Evolutionary conservation across 2,113 vertebrate species (phyloP).

Genomic region (Epinephelus cyanopodus): DNA sequence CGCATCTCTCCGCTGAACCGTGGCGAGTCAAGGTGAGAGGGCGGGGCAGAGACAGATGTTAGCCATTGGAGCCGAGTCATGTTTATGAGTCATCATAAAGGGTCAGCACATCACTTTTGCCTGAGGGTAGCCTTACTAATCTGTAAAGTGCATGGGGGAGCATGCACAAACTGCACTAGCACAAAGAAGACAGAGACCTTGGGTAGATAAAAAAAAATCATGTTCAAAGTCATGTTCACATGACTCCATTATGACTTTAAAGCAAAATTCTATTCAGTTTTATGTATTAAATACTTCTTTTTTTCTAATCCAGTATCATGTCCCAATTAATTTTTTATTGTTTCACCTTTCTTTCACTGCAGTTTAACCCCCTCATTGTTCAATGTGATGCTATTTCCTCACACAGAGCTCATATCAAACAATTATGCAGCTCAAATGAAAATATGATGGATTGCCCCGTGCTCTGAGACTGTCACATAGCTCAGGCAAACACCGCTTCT

Average conservation of each 20-base stretch:
- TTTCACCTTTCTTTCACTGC: constrained; percentile 14
- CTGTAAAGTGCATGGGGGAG: constrained; percentile 64
- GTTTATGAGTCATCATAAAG: constrained; percentile 75
- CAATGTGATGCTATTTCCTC: constrained; percentile 15
- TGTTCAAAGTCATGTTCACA: constrained; percentile 14
- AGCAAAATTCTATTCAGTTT: neutral
- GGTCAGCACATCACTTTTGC: constrained; percentile 53
- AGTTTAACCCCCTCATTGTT: constrained; percentile 14
- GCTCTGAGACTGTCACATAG: constrained; percentile 20
- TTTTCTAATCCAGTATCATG: neutral
- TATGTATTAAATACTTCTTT: neutral
- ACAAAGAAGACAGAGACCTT: constrained; percentile 17
- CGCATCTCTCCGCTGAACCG: constrained; percentile 16
- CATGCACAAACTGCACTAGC: constrained; percentile 26
- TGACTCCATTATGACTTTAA: constrained; percentile 12
- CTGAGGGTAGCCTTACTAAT: constrained; percentile 62
- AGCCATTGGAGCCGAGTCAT: constrained; percentile 47
- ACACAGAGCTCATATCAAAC: constrained; percentile 32
- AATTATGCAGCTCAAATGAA: constrained; percentile 59
- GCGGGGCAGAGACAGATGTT: constrained; percentile 57
- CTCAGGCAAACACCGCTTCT: constrained; percentile 25
- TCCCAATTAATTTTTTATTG: constrained; percentile 19
- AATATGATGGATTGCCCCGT: constrained; percentile 40
- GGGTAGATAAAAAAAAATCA: constrained; percentile 7
- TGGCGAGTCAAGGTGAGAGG: constrained; percentile 67